phyloP scores from a whole-genome alignment of 2,797 vertebrate genomes.

The Cossypha caffra region DNA sequence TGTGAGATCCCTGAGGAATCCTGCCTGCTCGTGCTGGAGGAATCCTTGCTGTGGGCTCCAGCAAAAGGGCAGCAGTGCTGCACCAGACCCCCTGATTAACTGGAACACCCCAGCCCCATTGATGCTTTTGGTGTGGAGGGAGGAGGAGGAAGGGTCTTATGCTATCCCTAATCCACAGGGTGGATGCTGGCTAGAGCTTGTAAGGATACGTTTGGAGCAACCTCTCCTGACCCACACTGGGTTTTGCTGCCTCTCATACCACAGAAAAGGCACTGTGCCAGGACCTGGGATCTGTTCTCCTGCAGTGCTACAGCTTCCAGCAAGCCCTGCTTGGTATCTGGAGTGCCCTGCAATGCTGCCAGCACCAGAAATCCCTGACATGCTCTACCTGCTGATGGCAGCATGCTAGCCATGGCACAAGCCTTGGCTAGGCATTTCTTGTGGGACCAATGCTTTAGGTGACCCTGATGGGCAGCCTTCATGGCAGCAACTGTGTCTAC shows the following conservation, averaged over 20 bases:
- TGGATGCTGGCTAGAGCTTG: background rate
- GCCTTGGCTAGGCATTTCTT: background rate
- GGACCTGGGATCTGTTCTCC: background rate
- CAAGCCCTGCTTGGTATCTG: background rate
- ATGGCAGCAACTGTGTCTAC: accelerated
- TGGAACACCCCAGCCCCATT: accelerated
- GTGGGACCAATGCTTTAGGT: background rate
- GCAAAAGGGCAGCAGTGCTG: background rate
- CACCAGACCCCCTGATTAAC: accelerated
- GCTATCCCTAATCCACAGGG: background rate
- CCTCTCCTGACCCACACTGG: background rate
- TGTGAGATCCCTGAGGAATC: accelerated
- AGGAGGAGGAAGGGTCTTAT: background rate
- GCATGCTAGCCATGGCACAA: accelerated
- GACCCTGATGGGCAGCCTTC: background rate
- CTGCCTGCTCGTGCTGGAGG: background rate
- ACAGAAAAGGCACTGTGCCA: background rate
- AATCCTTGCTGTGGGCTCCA: background rate
- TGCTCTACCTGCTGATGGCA: background rate
- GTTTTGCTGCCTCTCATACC: background rate
- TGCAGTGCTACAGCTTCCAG: background rate
- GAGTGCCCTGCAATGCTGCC: background rate
- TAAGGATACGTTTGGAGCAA: background rate
- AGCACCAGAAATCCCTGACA: background rate
- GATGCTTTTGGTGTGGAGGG: background rate